Conservation (phyloP, 1,140 invertebrate genomes). For the Glossosoma conforme region DNA sequence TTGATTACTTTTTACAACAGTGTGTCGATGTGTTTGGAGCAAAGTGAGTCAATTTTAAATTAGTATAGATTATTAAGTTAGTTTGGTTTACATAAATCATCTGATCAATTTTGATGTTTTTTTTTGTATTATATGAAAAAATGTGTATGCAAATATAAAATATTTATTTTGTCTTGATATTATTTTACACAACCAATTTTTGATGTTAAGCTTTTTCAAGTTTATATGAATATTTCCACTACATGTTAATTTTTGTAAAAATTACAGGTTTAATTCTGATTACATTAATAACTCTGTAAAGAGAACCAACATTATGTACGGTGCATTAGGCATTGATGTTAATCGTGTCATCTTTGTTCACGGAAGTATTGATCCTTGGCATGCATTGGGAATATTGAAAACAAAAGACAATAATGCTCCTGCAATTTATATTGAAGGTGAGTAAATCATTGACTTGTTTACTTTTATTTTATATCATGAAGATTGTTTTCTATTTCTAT, state of each 20-base stretch:
- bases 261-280: slow-evolving; percentile 51
- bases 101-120: too few species aligned
- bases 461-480: slow-evolving; percentile 12
- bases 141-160: too few species aligned
- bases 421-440: slow-evolving; percentile 70
- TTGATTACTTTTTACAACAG: slow-evolving; percentile 76
- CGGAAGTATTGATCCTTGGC: slow-evolving; percentile 91
- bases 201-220: too few species aligned
- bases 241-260: not conserved
- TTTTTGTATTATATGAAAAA: too few species aligned
- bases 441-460: slow-evolving; percentile 15
- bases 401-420: slow-evolving; percentile 54
- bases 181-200: not conserved
- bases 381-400: slow-evolving; percentile 69
- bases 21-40: slow-evolving; percentile 72
- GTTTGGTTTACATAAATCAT: slow-evolving; percentile 8
- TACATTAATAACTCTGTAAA: slow-evolving; percentile 58
- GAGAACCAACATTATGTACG: slow-evolving; percentile 77
- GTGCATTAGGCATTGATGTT: slow-evolving; percentile 65
- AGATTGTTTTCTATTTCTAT: slow-evolving; percentile 1
- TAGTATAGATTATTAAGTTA: not conserved
- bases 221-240: too few species aligned
- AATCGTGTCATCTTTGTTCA: slow-evolving; percentile 81
- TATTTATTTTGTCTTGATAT: not conserved
- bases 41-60: slow-evolving; percentile 37